A percentile compares a stretch with the other conserved stretches of the same genome.
phyloP scores from a whole-genome alignment of 2,797 vertebrate species.

The Trematomus bernacchii region DNA sequence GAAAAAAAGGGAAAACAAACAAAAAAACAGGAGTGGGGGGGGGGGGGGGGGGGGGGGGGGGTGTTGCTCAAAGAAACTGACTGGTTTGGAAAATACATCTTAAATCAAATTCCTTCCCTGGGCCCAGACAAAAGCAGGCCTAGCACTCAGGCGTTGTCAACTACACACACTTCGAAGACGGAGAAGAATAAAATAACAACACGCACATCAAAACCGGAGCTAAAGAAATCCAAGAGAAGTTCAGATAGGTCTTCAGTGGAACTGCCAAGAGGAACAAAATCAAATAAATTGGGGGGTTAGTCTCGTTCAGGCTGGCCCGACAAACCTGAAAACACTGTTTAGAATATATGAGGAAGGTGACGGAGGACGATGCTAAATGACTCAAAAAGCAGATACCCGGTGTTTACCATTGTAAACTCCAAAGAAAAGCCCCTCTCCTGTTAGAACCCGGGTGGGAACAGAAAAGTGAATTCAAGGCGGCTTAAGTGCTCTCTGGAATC shows the following conservation, averaged over 20 bases:
- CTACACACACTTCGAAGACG: slow-evolving; percentile 70
- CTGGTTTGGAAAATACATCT: slow-evolving; percentile 73
- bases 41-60: slow-evolving; percentile 2
- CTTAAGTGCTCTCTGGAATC: slow-evolving; percentile 84
- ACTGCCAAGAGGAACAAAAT: slow-evolving; percentile 78
- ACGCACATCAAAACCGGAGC: slow-evolving; percentile 72
- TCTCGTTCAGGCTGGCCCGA: slow-evolving; percentile 72
- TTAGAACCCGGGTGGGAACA: slow-evolving; percentile 65
- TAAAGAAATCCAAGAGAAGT: slow-evolving; percentile 78
- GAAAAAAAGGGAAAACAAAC: slow-evolving; percentile 44
- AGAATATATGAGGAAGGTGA: slow-evolving; percentile 68
- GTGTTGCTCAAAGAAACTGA: slow-evolving; percentile 62
- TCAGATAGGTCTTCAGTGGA: slow-evolving; percentile 77
- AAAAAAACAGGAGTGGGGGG: slow-evolving; percentile 32
- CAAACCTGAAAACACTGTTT: slow-evolving; percentile 79
- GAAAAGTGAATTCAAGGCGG: slow-evolving; percentile 77
- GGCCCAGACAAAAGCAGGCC: slow-evolving; percentile 75
- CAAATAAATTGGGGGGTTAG: slow-evolving; percentile 82
- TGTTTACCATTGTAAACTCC: slow-evolving; percentile 74
- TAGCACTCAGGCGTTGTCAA: slow-evolving; percentile 65
- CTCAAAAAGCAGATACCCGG: slow-evolving; percentile 76
- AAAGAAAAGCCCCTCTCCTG: slow-evolving; percentile 72
- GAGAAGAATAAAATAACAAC: slow-evolving; percentile 70
- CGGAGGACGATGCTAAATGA: slow-evolving; percentile 75
- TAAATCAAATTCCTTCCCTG: slow-evolving; percentile 71